These are phyloP conservation scores for Scaptomyza tumidula DNA, from an alignment of 2,888 invertebrate genomes.

Conservation along the genomic window DNA sequence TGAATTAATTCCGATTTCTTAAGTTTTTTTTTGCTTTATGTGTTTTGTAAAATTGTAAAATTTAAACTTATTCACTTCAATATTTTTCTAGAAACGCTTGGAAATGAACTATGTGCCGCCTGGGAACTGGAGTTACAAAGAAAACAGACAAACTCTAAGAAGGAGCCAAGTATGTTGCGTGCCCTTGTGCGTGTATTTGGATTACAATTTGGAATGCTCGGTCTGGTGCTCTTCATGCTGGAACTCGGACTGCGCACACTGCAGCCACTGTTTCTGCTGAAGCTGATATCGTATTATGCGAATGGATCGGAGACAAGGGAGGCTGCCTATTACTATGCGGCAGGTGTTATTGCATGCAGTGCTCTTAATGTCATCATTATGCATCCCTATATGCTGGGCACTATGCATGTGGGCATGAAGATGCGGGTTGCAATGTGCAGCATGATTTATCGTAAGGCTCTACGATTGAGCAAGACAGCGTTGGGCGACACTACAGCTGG, in stretches of 20 bases:
- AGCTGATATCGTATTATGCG: slow-evolving; percentile 87
- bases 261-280: slow-evolving; percentile 88
- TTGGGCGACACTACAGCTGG: slow-evolving; percentile 91
- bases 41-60: no score
- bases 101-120: slow-evolving; percentile 86
- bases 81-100: slow-evolving; percentile 84
- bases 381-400: slow-evolving; percentile 94
- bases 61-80: neutral
- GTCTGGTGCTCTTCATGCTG: slow-evolving; percentile 86
- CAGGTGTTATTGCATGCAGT: slow-evolving; percentile 89
- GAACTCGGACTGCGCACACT: slow-evolving; percentile 88
- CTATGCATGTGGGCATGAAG: slow-evolving; percentile 88
- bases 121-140: slow-evolving; percentile 86
- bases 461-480: slow-evolving; percentile 89
- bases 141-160: slow-evolving; percentile 77
- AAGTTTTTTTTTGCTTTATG: no score
- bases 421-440: slow-evolving; percentile 89
- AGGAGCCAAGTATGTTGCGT: slow-evolving; percentile 84
- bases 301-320: slow-evolving; percentile 61
- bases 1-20: no score
- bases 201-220: slow-evolving; percentile 86
- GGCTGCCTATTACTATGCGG: slow-evolving; percentile 91
- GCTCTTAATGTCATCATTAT: slow-evolving; percentile 90
- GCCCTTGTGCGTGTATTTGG: slow-evolving; percentile 87
- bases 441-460: slow-evolving; percentile 88